Evolutionary conservation across 2,797 vertebrate species (phyloP).

Genomic region (Rhadinocentrus ornatus): DNA sequence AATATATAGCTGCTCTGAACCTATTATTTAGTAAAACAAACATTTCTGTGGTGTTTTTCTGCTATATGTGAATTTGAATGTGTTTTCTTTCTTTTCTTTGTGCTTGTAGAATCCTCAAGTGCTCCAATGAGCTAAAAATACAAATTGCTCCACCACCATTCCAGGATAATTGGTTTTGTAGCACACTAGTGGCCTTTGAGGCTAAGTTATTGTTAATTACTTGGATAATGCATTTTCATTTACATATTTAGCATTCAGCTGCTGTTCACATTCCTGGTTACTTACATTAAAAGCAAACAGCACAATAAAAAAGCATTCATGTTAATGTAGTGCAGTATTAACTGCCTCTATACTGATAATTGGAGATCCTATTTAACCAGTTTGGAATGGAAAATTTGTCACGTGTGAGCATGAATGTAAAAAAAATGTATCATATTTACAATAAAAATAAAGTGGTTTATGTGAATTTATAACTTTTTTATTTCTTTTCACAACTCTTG

Average conservation of each 20-base stretch:
- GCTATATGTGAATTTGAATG: not conserved
- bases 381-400: conserved; percentile 28
- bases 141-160: conserved; percentile 23
- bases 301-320: conserved; percentile 47
- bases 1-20: conserved; percentile 2
- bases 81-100: not conserved
- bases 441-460: conserved; percentile 4
- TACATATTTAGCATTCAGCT: conserved; percentile 49
- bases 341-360: conserved; percentile 34
- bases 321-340: conserved; percentile 39
- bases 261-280: conserved; percentile 24
- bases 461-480: conserved; percentile 20
- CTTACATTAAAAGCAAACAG: conserved; percentile 31
- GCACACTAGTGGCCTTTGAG: conserved; percentile 51
- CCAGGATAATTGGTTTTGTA: conserved; percentile 46
- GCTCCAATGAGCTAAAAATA: conserved; percentile 38
- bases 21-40: not conserved
- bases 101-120: conserved; percentile 5
- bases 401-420: not conserved
- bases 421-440: not conserved
- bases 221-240: conserved; percentile 59
- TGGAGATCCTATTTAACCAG: conserved; percentile 30
- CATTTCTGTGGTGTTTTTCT: not conserved
- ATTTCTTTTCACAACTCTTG: conserved; percentile 23
- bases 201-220: conserved; percentile 60